These are phyloP conservation scores for Hetaerina titia DNA, from an alignment of 2,888 invertebrate genomes.

Conservation along the genomic window DNA sequence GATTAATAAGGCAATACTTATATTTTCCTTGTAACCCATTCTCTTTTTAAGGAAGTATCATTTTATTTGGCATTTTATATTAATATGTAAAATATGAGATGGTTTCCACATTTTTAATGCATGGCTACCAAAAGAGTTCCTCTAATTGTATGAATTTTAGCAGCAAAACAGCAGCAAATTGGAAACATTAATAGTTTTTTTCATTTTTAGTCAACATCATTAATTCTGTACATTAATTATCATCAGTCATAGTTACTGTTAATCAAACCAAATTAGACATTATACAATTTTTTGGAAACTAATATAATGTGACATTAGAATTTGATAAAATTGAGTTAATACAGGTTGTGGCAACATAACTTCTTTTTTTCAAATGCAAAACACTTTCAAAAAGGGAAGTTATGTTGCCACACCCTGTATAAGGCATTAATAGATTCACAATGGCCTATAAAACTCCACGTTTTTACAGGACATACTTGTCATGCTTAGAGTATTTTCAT, in stretches of 20 bases:
- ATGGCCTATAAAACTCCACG: background rate
- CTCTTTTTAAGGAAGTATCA: background rate
- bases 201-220: background rate
- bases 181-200: background rate
- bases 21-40: background rate
- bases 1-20: background rate
- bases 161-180: background rate
- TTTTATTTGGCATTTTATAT: background rate
- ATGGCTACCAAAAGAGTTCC: background rate
- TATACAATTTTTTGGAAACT: background rate
- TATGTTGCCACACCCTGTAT: background rate
- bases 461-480: background rate
- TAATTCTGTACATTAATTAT: background rate
- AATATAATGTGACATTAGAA: background rate
- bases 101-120: background rate
- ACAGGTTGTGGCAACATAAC: too few species aligned
- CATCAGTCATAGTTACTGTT: background rate
- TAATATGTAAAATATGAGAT: background rate
- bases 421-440: conserved; percentile 45
- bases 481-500: conserved; percentile 34
- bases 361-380: too few species aligned
- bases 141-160: background rate
- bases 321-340: background rate
- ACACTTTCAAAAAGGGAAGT: too few species aligned
- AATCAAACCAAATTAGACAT: background rate